Evolutionary conservation across 2,888 invertebrate genomes (phyloP).

Genomic region (Halictus ligatus): DNA sequence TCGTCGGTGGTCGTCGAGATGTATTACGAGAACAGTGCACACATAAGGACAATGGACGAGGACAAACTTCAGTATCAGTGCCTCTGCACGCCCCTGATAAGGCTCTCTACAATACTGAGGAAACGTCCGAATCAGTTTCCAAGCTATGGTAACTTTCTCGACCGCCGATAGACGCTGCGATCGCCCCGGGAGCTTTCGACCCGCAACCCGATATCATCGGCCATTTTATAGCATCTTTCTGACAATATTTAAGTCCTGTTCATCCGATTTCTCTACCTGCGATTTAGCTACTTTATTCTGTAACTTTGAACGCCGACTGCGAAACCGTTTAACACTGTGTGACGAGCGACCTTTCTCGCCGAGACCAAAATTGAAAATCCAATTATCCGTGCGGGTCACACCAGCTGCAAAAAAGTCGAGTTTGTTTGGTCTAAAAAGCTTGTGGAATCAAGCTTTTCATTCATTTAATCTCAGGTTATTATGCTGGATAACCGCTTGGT

Average conservation of each 20-base stretch:
- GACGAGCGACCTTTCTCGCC: neutral
- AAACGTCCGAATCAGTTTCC: constrained; percentile 25
- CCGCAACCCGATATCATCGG: neutral
- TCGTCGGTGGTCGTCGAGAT: constrained; percentile 9
- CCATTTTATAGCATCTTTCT: neutral
- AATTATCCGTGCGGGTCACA: neutral
- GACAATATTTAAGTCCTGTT: neutral
- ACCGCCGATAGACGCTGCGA: neutral
- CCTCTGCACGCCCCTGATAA: constrained; percentile 14
- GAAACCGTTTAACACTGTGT: neutral
- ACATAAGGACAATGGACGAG: constrained; percentile 17
- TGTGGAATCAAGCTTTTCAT: neutral
- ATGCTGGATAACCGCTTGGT: neutral
- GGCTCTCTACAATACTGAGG: neutral
- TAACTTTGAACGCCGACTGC: neutral
- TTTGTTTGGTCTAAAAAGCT: neutral
- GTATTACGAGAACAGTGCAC: neutral
- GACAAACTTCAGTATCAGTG: constrained; percentile 17
- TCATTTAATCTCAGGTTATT: neutral
- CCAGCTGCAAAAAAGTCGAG: neutral
- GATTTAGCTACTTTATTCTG: neutral
- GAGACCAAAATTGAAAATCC: neutral
- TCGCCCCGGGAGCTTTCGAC: neutral
- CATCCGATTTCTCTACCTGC: neutral
- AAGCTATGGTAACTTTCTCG: neutral